Evolutionary conservation across 2,113 vertebrate species (phyloP).

Genomic region (Seriola rivoliana): DNA sequence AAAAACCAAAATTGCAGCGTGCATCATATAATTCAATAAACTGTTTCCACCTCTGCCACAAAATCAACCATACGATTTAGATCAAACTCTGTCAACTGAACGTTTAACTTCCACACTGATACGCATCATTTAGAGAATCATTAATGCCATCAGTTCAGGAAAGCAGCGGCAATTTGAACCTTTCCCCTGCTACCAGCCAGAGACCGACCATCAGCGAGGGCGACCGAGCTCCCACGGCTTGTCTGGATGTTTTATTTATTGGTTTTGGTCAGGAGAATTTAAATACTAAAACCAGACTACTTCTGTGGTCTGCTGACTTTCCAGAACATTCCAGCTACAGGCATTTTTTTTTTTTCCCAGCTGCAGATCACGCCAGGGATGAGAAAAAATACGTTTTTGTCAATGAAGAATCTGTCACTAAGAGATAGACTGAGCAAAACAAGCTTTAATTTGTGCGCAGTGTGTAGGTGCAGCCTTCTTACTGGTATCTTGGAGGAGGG

Average conservation of each 20-base stretch:
- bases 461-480: conserved; percentile 23
- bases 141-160: conserved; percentile 5
- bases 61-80: conserved; percentile 4
- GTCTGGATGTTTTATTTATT: conserved; percentile 58
- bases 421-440: conserved; percentile 21
- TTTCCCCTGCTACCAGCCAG: conserved; percentile 8
- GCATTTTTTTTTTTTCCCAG: conserved; percentile 49
- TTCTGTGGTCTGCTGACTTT: conserved; percentile 51
- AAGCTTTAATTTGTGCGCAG: conserved; percentile 54
- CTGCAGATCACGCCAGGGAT: conserved; percentile 29
- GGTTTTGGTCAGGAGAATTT: conserved; percentile 51
- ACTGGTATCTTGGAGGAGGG: conserved; percentile 26
- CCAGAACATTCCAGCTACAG: conserved; percentile 62
- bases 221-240: conserved; percentile 41
- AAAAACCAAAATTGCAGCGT: conserved; percentile 41
- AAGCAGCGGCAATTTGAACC: neutral
- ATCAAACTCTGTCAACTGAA: neutral
- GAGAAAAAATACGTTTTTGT: conserved; percentile 44
- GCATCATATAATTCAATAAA: conserved; percentile 22
- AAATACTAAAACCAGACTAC: conserved; percentile 67
- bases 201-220: conserved; percentile 25
- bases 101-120: neutral
- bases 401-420: conserved; percentile 31
- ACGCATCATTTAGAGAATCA: conserved; percentile 2
- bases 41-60: neutral